These are phyloP conservation scores for Machimus atricapillus DNA, from an alignment of 2,888 invertebrate species.

Conservation along the genomic window DNA sequence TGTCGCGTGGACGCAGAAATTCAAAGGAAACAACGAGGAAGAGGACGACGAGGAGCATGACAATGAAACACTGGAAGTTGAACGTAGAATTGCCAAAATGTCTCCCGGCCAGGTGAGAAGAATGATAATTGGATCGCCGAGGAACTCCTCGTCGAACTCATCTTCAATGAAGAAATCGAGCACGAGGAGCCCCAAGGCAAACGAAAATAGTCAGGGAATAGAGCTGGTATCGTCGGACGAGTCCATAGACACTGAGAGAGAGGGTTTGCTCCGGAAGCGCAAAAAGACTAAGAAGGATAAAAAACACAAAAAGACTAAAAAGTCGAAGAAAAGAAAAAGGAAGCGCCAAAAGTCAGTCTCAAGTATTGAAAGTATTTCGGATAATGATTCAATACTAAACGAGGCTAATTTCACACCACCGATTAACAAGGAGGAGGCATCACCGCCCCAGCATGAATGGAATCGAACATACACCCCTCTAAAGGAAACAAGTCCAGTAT, in stretches of 20 bases:
- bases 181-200: conserved; percentile 48
- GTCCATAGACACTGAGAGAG: conserved; percentile 63
- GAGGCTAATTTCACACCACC: conserved; percentile 60
- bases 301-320: conserved; percentile 78
- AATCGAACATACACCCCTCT: conserved; percentile 50
- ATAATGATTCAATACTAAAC: conserved; percentile 63
- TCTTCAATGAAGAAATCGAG: conserved; percentile 46
- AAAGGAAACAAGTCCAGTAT: conserved; percentile 58
- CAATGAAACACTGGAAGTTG: conserved; percentile 47
- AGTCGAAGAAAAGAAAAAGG: conserved; percentile 72
- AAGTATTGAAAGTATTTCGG: conserved; percentile 72
- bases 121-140: conserved; percentile 55
- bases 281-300: conserved; percentile 58
- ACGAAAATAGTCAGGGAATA: conserved; percentile 53
- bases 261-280: conserved; percentile 68
- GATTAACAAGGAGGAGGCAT: conserved; percentile 41
- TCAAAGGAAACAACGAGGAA: conserved; percentile 18
- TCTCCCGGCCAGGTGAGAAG: conserved; percentile 55
- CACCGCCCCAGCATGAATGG: conserved; percentile 42
- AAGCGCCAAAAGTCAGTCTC: conserved; percentile 73
- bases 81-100: conserved; percentile 53
- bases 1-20: background rate
- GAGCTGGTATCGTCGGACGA: conserved; percentile 49
- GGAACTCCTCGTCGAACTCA: conserved; percentile 52
- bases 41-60: conserved; percentile 43